phyloP scores from a whole-genome alignment of 2,113 vertebrate genomes.

The Apodemus sylvaticus region DNA sequence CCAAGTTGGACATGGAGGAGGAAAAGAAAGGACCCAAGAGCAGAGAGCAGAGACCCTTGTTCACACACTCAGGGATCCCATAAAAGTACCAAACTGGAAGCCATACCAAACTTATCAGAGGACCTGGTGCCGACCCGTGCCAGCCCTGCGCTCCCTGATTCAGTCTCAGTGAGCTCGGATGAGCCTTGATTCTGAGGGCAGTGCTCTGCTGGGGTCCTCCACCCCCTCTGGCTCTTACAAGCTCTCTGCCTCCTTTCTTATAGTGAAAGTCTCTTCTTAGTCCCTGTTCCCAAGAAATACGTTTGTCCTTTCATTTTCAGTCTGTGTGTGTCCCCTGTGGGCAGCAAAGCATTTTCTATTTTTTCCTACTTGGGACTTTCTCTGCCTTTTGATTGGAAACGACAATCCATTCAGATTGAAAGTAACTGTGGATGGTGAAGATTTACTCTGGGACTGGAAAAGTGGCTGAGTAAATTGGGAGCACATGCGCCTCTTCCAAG shows the following conservation, averaged over 20 bases:
- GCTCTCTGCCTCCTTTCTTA: background rate
- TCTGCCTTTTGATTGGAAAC: background rate
- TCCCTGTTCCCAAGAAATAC: background rate
- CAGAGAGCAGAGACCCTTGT: background rate
- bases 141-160: background rate
- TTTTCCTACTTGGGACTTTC: background rate
- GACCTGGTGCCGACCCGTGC: background rate
- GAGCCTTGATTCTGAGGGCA: background rate
- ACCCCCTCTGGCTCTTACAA: accelerated
- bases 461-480: background rate
- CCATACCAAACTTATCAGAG: background rate
- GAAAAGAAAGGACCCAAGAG: background rate
- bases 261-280: background rate
- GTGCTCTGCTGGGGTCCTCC: background rate
- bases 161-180: background rate
- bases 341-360: background rate
- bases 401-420: background rate
- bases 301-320: background rate
- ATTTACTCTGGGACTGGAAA: background rate
- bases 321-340: background rate
- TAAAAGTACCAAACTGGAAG: background rate
- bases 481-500: background rate
- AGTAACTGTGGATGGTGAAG: background rate
- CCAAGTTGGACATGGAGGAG: background rate
- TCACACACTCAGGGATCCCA: background rate